Evolutionary conservation across 2,888 invertebrate species (phyloP).

Genomic region (Epinotia bilunana): DNA sequence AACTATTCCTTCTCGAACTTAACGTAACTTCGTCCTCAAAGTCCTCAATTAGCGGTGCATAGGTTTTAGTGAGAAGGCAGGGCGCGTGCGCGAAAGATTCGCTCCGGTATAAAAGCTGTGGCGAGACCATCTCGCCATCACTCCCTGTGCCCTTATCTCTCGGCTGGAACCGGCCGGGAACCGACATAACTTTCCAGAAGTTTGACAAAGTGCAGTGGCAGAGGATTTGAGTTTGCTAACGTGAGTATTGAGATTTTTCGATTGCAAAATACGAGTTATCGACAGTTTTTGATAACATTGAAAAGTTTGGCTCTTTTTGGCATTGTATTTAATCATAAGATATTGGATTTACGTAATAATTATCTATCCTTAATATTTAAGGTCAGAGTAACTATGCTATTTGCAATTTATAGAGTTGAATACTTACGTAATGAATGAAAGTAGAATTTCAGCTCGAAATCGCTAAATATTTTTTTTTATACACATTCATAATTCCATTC

Average conservation of each 20-base stretch:
- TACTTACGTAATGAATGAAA: too few species aligned
- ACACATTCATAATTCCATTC: too few species aligned
- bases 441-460: too few species aligned
- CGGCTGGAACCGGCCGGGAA: conserved; percentile 16
- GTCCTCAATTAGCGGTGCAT: conserved; percentile 66
- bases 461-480: too few species aligned
- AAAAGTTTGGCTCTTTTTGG: neutral
- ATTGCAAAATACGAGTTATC: neutral
- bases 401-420: too few species aligned
- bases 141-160: conserved; percentile 58
- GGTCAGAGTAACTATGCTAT: too few species aligned
- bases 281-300: neutral
- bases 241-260: conserved; percentile 34
- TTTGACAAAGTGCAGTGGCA: conserved; percentile 62
- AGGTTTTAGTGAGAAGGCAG: conserved; percentile 46
- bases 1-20: conserved; percentile 46
- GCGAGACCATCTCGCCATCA: conserved; percentile 55
- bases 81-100: conserved; percentile 65
- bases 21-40: conserved; percentile 57
- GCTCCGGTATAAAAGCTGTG: conserved; percentile 67
- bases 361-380: too few species aligned
- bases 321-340: neutral
- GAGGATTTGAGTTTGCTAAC: conserved; percentile 32
- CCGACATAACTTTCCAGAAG: conserved; percentile 49
- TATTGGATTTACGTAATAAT: too few species aligned